A percentile compares a stretch with the other conserved stretches of the same genome.
phyloP scores from a whole-genome alignment of 2,888 invertebrate species.

The Chalcosyrphus nemorum region DNA sequence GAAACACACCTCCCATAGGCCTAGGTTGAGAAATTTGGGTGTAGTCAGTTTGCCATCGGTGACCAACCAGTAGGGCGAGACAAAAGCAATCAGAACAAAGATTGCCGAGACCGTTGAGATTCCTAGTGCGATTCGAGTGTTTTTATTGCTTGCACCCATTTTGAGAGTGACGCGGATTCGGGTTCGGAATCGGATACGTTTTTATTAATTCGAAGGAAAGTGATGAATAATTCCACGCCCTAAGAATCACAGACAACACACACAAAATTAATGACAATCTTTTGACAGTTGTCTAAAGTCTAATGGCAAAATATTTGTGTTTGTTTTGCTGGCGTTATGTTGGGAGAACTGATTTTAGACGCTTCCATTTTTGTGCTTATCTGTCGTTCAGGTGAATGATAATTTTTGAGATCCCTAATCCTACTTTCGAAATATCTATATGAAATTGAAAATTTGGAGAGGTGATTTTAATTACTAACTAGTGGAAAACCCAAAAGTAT shows the following conservation, averaged over 20 bases:
- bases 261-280: neutral
- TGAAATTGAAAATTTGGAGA: no score
- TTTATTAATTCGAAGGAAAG: slow-evolving; percentile 42
- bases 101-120: slow-evolving; percentile 87
- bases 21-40: slow-evolving; percentile 92
- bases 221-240: slow-evolving; percentile 75
- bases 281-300: slow-evolving; percentile 22
- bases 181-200: neutral
- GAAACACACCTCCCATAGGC: slow-evolving; percentile 98
- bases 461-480: no score
- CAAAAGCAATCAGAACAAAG: slow-evolving; percentile 90
- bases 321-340: neutral
- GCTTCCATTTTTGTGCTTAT: no score
- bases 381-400: no score
- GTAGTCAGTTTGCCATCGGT: slow-evolving; percentile 89
- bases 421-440: no score
- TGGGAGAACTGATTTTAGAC: neutral
- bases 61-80: slow-evolving; percentile 94
- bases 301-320: slow-evolving; percentile 12
- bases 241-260: slow-evolving; percentile 64
- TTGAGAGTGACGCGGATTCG: neutral
- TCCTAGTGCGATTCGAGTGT: slow-evolving; percentile 83
- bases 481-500: no score
- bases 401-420: no score
- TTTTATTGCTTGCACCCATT: slow-evolving; percentile 81